Evolutionary conservation across 1,140 invertebrate genomes (phyloP), one percentile per base, ranked within the genome.

Genomic region (Leptopilina clavipes): DNA sequence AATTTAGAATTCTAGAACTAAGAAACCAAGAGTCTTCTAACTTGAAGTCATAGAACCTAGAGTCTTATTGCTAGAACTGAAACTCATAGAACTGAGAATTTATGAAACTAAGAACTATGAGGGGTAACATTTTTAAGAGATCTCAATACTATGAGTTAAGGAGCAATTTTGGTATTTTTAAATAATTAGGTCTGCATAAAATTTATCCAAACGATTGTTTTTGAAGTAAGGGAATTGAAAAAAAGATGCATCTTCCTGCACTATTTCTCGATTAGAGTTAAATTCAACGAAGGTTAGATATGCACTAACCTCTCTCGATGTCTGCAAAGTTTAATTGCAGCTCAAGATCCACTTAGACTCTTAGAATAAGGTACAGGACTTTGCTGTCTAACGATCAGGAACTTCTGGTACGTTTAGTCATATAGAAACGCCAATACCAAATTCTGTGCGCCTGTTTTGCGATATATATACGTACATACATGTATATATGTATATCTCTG

Each of bases 301-400:
- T 65, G 59, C 59, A 65, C 71, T 65, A 72, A 72, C 44, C 56
- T 75, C 73, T 40, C 75, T 81, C 73, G 71, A 76, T 54, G 77
- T 81, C 79, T 81, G 75, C 74, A 73, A 81, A 79, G 78, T 82
- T 82, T 78, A 79, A 82, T 80, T 80, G 81, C 78, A 45, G 77
- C 70, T 75, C 31, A 76, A 78, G 79, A 82, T 79, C 77, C 80
- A 82, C 76, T 79, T 79, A 82, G 74, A 75, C 79, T 72, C 77
- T 81, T 81, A 75, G 71, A 73, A 76, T 76, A 77, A 54, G 48
- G 72, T 75, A 76, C 76, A 79, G 73, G 77, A 79, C 80, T 52
- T 45, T 52, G 48, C 73, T 75, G 70, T 76, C 72, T 73, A 76
- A 78, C 75, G 78, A 78, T 70, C 76, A 56, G 76, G 77, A 71